Base-by-base conservation (phyloP, 2,888 invertebrate species). In the Tachina grossa region DNA sequence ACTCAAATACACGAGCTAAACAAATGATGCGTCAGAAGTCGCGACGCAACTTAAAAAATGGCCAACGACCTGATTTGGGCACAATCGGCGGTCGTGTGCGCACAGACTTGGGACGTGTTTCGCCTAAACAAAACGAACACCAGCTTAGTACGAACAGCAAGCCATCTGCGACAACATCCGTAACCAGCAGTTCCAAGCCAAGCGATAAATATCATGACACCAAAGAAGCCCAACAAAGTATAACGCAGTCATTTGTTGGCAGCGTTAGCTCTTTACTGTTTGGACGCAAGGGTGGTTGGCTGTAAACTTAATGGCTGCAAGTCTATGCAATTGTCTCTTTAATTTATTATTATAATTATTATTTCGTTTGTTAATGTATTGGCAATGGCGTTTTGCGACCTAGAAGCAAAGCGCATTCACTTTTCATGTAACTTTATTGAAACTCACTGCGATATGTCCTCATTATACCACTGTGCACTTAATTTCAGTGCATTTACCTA, bases 261-360 rank as follows among this genome's bases (percentile, higher is more conserved):
- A 96, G 96, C 61, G 95, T 97, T 87, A 96, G 96, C 93, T 95
- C 96, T 82, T 93, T 97, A 89, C 93, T 97, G 71, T 97, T 97
- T 92, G 97, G 97, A 51, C 94, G 97, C 86, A 97, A 97, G 90
- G 97, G 97, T 71, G 97, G 97, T 74, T 94, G 97, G 89, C 94
- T 97, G 89, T 96, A 95, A 93, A 89, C 22, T 10, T 59, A 11
- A 57, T 1, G 14, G 6, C 69, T 43, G 16, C 31, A 31, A 16
- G 8, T 31, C 4, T 63, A 31, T 13, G 8, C 45, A 43, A 43
- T 57, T n/a, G 22, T 31, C 9, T 49, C 19, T 31, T 51, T 78
- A 31, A 1, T 31, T 31, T 31, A 31, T 31, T 31, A 31, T 31
- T 31, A 31, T 31, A 6, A 31, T 31, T 31, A 31, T 31, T 31